Conservation (phyloP, 2,888 invertebrate species). For the Anthophora plumipes region DNA sequence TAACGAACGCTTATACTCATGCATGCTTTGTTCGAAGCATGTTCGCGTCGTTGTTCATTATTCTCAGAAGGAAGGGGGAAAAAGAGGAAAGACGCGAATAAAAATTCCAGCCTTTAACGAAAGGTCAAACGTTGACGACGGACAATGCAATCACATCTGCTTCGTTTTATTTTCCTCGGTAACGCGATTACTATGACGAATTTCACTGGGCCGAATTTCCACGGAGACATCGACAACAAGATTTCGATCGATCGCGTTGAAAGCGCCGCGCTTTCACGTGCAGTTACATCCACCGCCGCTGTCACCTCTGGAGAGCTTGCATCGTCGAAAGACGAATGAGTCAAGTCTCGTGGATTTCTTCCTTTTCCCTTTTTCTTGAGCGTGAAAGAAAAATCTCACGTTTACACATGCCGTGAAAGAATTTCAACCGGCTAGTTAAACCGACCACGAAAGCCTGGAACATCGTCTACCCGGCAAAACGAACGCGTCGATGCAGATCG, state of each 20-base stretch:
- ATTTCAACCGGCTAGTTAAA: slow-evolving; percentile 20
- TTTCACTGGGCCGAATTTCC: slow-evolving; percentile 10
- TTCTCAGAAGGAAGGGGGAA: too few species aligned
- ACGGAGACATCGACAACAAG: slow-evolving; percentile 5
- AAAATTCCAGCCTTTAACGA: neutral
- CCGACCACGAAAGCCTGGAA: slow-evolving; percentile 27
- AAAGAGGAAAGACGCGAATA: neutral
- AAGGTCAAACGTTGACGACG: neutral
- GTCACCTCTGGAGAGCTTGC: too few species aligned
- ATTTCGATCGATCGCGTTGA: slow-evolving; percentile 22
- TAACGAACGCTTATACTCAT: too few species aligned
- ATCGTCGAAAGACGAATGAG: slow-evolving; percentile 21
- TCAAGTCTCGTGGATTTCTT: too few species aligned
- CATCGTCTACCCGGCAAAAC: slow-evolving; percentile 47
- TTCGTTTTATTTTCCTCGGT: neutral
- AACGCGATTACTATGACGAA: slow-evolving; percentile 11
- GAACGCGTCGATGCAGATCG: slow-evolving; percentile 23
- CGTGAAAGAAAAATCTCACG: slow-evolving; percentile 15
- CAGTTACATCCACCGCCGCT: slow-evolving; percentile 12
- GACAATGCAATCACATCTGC: neutral
- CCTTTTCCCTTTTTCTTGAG: neutral
- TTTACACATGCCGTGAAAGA: neutral
- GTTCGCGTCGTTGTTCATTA: slow-evolving; percentile 37
- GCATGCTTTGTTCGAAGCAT: too few species aligned
- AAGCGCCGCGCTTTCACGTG: slow-evolving; percentile 20